Base-by-base conservation (phyloP, 1,140 invertebrate genomes). In the Alviniconcha marisindica region DNA sequence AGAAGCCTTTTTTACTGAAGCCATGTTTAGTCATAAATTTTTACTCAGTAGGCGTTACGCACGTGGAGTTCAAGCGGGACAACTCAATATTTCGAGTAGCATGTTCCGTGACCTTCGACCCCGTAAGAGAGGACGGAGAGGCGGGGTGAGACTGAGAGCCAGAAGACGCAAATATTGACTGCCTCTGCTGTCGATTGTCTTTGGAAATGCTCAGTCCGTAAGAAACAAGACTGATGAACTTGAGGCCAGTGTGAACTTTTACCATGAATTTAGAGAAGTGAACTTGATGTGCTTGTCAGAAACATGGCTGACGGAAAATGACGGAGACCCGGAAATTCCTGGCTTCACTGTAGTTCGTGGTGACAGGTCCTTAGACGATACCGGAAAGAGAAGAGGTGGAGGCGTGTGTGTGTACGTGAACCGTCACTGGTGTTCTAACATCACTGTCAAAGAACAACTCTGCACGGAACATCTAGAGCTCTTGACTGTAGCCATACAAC, bases 171-270 rank as follows among this genome's bases (percentile, higher is more conserved):
- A 33, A 15, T 71, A 31, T 33, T 40, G 28, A 33, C 24, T 71
- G 15, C 69, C 69, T 24, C 36, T 71, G 2, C 38, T 36, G 24
- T 71, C 69, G 2, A 5, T 71, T 24, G 24, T 71, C 1, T 33
- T 71, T 1, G 69, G 69, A 4, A 71, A 71, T 71, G 77, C 33
- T 15, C 51, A 66, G 77, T 79, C 77, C 0, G 12, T 79, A 18
- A 54, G 51, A 33, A 79, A 79, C 33, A 63, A 79, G 24, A 28
- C 18, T 28, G 77, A 79, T 42, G 77, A 79, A 63, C 77, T 79
- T n/a, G 5, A 24, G 3, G 77, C 77, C 15, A 33, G 38, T 28
- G n/a, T 28, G 14, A 51, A 63, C 14, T 63, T 54, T 54, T 5
- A 60, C 51, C 24, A 79, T 3, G 77, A 79, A 60, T 79, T 31